Conservation (phyloP, 2,888 invertebrate genomes). For the Rotaria macrura region DNA sequence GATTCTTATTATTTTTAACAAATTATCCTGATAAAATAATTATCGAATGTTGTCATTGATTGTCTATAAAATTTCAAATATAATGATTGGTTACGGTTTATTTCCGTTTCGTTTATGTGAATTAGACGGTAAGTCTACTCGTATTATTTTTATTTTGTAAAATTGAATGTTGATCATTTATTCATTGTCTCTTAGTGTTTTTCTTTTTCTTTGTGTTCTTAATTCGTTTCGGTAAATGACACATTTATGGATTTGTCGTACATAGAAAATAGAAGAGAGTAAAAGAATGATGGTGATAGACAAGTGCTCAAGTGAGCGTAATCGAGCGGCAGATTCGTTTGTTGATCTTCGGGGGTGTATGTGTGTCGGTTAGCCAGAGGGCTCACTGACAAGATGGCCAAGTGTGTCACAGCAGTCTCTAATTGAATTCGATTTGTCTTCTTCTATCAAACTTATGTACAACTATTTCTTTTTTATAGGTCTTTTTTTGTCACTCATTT, state of each 20-base stretch:
- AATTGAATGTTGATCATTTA: too few relatives aligned
- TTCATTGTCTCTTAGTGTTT: too few relatives aligned
- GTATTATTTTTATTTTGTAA: too few relatives aligned
- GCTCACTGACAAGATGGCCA: not conserved
- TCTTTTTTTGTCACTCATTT: not conserved
- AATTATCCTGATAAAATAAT: not conserved
- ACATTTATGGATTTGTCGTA: not conserved
- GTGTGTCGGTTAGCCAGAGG: conserved; percentile 3
- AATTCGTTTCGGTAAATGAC: conserved; percentile 7
- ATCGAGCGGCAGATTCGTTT: conserved; percentile 15
- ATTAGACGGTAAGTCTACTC: not conserved
- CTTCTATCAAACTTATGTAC: conserved; percentile 5
- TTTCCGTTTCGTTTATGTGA: not conserved
- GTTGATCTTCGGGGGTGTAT: conserved; percentile 2
- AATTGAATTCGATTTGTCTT: conserved; percentile 11
- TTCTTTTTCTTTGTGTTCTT: not conserved
- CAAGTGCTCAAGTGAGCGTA: conserved; percentile 7
- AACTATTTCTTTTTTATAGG: not conserved
- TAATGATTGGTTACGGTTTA: not conserved
- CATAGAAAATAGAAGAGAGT: not conserved
- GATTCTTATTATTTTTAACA: too few relatives aligned
- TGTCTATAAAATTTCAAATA: not conserved
- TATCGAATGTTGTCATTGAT: not conserved
- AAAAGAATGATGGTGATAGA: not conserved
- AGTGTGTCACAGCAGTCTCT: not conserved